Base-by-base conservation (phyloP, 1,140 invertebrate species). In the Catajapyx aquilonaris region DNA sequence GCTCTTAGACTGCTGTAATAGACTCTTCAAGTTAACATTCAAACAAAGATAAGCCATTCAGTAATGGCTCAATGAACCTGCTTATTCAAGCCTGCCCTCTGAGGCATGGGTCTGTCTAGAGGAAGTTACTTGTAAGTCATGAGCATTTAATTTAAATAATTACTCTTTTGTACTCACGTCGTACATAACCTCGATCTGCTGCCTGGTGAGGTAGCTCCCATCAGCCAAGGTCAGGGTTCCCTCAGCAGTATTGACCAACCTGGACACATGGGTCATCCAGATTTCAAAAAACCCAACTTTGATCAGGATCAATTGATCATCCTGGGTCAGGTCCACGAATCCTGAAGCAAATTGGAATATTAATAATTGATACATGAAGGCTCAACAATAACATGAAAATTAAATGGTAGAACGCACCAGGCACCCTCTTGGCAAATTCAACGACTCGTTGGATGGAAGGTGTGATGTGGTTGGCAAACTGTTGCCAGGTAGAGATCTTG, bases 281-380 rank as follows among this genome's bases (percentile, higher is more conserved):
- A 95, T 73, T 61, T 96, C 90, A 56, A 95, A 91, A 64, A 95
- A 95, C 22, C 87, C 88, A 47, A 84, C 70, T 64, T 96, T 93
- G 47, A 93, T 88, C 28, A 94, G 66, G 45, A 90, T 88, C 36
- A 94, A 64, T 58, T 94, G 87, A 59, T 91, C 86, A 48, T 91
- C 85, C 59, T 91, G 86, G 16, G 75, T 72, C 35, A 93, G 65
- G 35, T 76, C 71, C 48, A 71, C 69, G 60, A 94, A 94, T 42
- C 84, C 64, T 64, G 42, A 5, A 35, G 41, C 23, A 22, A 11
- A 11, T n/a, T n/a, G n/a, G n/a, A n/a, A n/a, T n/a, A n/a, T n/a
- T n/a, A n/a, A n/a, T n/a, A n/a, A n/a, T n/a, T n/a, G n/a, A n/a
- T n/a, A n/a, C n/a, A n/a, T n/a, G n/a, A n/a, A n/a, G n/a, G n/a